Evolutionary conservation across 2,797 vertebrate genomes (phyloP).

Genomic region (Melanotaenia pygmaea): DNA sequence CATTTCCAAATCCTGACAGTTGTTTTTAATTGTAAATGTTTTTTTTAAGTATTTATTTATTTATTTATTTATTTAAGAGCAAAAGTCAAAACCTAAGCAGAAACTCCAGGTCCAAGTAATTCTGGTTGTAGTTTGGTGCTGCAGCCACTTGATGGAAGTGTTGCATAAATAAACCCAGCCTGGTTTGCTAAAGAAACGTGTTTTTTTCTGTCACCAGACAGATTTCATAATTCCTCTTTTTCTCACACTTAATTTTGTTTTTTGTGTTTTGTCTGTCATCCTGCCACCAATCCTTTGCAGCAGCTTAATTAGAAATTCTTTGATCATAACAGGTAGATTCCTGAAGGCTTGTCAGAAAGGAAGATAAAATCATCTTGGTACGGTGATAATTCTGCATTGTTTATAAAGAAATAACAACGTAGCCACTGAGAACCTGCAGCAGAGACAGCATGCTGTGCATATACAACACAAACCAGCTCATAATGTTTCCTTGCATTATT

Average conservation of each 20-base stretch:
- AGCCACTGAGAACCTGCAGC: slow-evolving; percentile 4
- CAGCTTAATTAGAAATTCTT: slow-evolving; percentile 14
- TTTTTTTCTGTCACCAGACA: not conserved
- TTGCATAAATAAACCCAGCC: slow-evolving; percentile 37
- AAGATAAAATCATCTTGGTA: not conserved
- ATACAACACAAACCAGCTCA: slow-evolving; percentile 9
- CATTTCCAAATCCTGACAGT: not conserved
- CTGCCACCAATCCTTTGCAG: not conserved
- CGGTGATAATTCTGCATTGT: not conserved
- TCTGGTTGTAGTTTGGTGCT: slow-evolving; percentile 36
- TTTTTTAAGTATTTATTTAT: no score
- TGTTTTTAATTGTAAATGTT: not conserved
- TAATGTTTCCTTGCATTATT: slow-evolving; percentile 33
- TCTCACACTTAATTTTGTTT: not conserved
- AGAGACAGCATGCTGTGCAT: slow-evolving; percentile 4
- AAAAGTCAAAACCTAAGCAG: not conserved
- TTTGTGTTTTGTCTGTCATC: not conserved
- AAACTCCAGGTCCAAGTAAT: not conserved
- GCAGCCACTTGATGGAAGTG: slow-evolving; percentile 68
- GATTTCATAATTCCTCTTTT: slow-evolving; percentile 1
- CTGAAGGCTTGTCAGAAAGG: not conserved
- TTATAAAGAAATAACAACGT: not conserved
- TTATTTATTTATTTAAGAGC: not conserved
- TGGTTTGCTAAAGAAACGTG: not conserved
- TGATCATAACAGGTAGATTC: not conserved